Conservation (phyloP, 2,113 vertebrate species). For the Brienomyrus brachyistius region DNA sequence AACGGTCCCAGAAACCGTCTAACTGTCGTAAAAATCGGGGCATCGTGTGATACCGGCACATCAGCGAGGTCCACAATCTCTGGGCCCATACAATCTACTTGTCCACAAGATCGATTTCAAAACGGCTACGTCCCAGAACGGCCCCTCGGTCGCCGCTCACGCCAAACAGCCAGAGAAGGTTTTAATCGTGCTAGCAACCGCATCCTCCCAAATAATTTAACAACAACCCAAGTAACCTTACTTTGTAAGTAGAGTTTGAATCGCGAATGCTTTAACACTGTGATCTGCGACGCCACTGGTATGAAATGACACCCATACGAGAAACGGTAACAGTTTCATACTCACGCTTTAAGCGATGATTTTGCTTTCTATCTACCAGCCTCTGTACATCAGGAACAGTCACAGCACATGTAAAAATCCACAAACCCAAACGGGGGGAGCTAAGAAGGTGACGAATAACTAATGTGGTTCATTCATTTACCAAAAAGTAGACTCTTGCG, state of each 20-base stretch:
- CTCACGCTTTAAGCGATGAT: background rate
- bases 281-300: background rate
- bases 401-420: background rate
- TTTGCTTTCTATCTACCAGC: background rate
- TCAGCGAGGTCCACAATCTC: background rate
- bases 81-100: background rate
- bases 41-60: background rate
- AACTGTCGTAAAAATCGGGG: background rate
- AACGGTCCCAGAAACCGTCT: background rate
- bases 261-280: background rate
- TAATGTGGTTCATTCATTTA: background rate
- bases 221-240: background rate
- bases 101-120: slow-evolving; percentile 10
- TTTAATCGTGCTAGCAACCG: background rate
- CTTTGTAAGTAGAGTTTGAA: background rate
- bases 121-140: background rate
- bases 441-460: background rate
- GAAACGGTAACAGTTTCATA: background rate
- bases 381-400: background rate
- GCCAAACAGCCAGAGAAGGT: background rate
- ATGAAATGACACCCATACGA: background rate
- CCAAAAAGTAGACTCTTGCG: background rate
- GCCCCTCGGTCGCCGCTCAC: background rate
- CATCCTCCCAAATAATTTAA: background rate
- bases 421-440: background rate